A percentile compares a stretch with the other conserved stretches of the same genome.
Evolutionary conservation across 2,888 invertebrate genomes (phyloP).

Genomic region (Neoascia interrupta): DNA sequence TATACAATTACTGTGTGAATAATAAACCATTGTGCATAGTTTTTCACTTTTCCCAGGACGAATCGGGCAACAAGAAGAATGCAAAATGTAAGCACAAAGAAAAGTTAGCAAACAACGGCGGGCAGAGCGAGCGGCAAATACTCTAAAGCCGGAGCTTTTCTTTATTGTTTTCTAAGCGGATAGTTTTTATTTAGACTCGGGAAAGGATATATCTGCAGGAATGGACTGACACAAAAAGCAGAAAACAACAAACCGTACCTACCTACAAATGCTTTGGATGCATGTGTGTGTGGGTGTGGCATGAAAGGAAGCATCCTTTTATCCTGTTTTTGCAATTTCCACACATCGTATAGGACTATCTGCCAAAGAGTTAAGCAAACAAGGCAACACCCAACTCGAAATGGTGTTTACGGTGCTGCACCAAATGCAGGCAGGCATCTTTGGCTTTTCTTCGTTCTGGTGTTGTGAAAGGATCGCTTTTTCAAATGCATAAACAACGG

Average conservation of each 20-base stretch:
- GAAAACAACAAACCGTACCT: neutral
- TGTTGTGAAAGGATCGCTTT: constrained; percentile 60
- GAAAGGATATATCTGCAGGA: constrained; percentile 36
- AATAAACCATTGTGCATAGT: constrained; percentile 48
- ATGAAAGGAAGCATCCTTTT: constrained; percentile 52
- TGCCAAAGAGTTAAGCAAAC: constrained; percentile 58
- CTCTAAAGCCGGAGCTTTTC: constrained; percentile 53
- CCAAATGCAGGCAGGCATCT: constrained; percentile 27
- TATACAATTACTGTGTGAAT: constrained; percentile 49
- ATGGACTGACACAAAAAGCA: neutral
- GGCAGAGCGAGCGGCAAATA: neutral
- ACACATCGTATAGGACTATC: constrained; percentile 36
- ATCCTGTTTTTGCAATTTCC: constrained; percentile 48
- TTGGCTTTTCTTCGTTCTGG: constrained; percentile 27
- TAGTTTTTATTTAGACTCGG: constrained; percentile 48
- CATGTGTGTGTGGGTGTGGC: neutral
- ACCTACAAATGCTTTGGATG: constrained; percentile 10
- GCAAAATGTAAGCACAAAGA: constrained; percentile 56
- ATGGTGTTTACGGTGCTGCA: constrained; percentile 8
- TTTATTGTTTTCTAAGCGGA: constrained; percentile 64
- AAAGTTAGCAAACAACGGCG: constrained; percentile 55
- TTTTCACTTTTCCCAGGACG: constrained; percentile 48
- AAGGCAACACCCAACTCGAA: constrained; percentile 33
- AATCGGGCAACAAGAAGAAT: constrained; percentile 31
- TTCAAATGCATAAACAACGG: constrained; percentile 59